These are phyloP conservation scores for Norana najaformis DNA, from an alignment of 2,888 invertebrate genomes.

Conservation along the genomic window DNA sequence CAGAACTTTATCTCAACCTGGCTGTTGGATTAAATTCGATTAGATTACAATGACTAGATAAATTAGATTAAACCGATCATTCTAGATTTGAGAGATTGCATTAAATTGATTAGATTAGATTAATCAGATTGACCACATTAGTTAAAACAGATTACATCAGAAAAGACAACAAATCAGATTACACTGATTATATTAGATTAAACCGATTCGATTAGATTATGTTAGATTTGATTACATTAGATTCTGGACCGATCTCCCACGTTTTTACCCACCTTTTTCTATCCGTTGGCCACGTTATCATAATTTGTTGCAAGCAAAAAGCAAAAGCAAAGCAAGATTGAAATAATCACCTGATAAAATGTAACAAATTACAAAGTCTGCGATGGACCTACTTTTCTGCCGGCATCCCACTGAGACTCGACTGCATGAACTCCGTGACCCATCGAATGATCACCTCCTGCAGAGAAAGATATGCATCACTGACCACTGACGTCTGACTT, in stretches of 20 bases:
- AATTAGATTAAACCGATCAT: no score
- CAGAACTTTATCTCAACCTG: neutral
- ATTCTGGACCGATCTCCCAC: no score
- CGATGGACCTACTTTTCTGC: neutral
- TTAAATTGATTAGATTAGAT: neutral
- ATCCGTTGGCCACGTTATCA: no score
- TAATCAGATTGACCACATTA: no score
- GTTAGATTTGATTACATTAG: no score
- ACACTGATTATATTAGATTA: no score
- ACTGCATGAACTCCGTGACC: constrained; percentile 1
- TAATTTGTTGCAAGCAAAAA: no score
- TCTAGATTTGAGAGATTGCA: neutral
- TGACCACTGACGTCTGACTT: neutral
- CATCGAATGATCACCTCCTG: neutral
- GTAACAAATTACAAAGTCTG: neutral
- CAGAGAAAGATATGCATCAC: neutral
- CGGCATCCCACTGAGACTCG: neutral
- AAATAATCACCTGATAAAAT: neutral
- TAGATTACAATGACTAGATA: neutral
- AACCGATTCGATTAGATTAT: no score
- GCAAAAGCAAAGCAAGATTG: neutral
- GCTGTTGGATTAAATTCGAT: neutral
- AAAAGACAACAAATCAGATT: no score
- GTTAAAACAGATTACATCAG: no score
- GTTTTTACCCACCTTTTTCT: no score